Evolutionary conservation across 2,797 vertebrate species (phyloP), one percentile per base, ranked within the genome.

Genomic region (Halcyon leucocephala): DNA sequence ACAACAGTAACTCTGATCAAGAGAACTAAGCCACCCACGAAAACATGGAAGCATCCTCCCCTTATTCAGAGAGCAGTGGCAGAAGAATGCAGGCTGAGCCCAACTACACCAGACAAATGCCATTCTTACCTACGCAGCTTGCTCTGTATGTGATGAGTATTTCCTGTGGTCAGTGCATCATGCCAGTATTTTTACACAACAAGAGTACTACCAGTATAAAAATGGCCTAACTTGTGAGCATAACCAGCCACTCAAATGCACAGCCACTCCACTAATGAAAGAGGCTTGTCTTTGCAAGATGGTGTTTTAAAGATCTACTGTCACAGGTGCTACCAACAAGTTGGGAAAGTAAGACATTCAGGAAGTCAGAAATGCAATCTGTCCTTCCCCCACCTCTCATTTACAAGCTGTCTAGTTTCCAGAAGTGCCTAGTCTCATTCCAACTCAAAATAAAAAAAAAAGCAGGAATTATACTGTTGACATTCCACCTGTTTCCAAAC

Each of bases 81-180:
- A 91, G 44, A 64, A 81, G 25, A 66, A 62, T 1, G 55, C 19
- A 83, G 29, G 51, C 65, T 73, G 57, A 82, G 60, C 7, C n/a
- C 57, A 28, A 12, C 26, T 21, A 41, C 7, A 77, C 39, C 52
- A 39, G 52, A 24, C 70, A 74, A 14, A 5, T 39, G 52, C 26
- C 48, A 83, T 77, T 84, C 80, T 60, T 44, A 52, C 12, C 24
- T 7, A 1, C 6, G 14, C 3, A 76, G 71, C 15, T 79, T 35
- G 33, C 37, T 46, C 37, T 22, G 37, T 7, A 1, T 18, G 20
- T 0, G 0, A 33, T 17, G 10, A 83, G 14, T 33, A 42, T 70
- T 76, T 35, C 62, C 20, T 52, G 71, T 8, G 14, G 28, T 21
- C 55, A 19, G 21, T 3, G 4, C 0, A 64, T 42, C 12, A 11